Evolutionary conservation across 1,140 invertebrate genomes (phyloP), one percentile per base, ranked within the genome.

Genomic region (Drosophila setifemur): DNA sequence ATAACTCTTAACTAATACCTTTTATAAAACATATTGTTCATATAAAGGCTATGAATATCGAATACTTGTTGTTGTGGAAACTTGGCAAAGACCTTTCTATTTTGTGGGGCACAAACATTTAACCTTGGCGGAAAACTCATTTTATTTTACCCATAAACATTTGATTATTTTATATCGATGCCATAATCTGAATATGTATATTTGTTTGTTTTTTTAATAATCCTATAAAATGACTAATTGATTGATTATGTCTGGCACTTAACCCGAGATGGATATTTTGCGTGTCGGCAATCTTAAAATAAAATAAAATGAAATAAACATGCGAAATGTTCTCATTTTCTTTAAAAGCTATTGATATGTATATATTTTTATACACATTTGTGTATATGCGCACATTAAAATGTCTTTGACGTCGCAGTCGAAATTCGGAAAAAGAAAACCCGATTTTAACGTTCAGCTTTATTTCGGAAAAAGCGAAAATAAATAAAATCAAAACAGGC

Each of bases 401-500:
- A 43, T 61, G 74, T 73, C 63, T 82, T 85, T 78, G 72, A 81
- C 60, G 78, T 48, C 63, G 73, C 70, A 73, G 57, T 70, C 19
- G 7, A 68, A 49, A 37, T 35, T 19, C 28, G 40, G 40, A 44
- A 79, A 70, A 43, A 33, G 54, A 33, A 29, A 48, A 28, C 33
- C 35, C 14, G 28, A 14, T 42, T 74, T 73, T 42, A 23, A 60
- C 60, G 57, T 31, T 58, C 53, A 35, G 37, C 2, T 48, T 63
- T 61, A 37, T 61, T 18, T 64, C 33, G 25, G 11, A 31, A 66
- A 29, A 31, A 45, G 37, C n/a, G 12, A 67, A 68, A 78, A 50
- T 29, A 66, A 71, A 70, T 55, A 55, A 45, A 73, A 40, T 25
- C n/a, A 28, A 35, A 55, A 43, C 7, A 50, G 23, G 23, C 37